Evolutionary conservation across 1,140 invertebrate species (phyloP).

Genomic region (Penaeus japonicus): DNA sequence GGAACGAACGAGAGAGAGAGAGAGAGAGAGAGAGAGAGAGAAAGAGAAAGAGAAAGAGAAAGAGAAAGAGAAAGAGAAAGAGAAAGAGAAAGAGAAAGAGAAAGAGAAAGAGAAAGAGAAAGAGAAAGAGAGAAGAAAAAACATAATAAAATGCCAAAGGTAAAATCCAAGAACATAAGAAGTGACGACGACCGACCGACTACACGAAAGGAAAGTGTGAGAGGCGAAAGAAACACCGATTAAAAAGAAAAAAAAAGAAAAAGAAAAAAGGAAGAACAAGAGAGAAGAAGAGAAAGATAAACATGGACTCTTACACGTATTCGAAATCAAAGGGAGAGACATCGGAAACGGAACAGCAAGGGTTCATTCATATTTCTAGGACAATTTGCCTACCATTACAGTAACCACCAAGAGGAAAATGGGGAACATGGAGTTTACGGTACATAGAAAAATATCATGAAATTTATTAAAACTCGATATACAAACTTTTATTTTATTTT

Average conservation of each 20-base stretch:
- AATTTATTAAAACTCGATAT: constrained; percentile 46
- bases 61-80: background rate
- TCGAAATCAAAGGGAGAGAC: too few relatives aligned
- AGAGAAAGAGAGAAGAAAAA: constrained; percentile 20
- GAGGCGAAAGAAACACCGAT: too few relatives aligned
- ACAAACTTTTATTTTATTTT: constrained; percentile 36
- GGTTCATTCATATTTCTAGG: too few relatives aligned
- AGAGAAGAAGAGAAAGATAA: too few relatives aligned
- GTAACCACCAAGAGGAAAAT: constrained; percentile 10
- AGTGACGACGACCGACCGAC: too few relatives aligned
- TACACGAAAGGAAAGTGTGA: too few relatives aligned
- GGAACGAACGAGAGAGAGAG: background rate
- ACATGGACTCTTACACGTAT: too few relatives aligned
- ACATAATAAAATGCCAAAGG: background rate
- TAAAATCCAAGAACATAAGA: too few relatives aligned
- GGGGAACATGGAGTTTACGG: constrained; percentile 22
- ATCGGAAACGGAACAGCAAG: too few relatives aligned
- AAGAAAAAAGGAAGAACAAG: too few relatives aligned
- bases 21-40: background rate
- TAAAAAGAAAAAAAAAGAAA: too few relatives aligned
- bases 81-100: background rate
- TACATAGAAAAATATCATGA: constrained; percentile 49
- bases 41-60: background rate
- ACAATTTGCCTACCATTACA: background rate
- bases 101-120: constrained; percentile 2